Base-by-base conservation (phyloP, 2,797 vertebrate genomes). In the Craterocephalus amniculus region DNA sequence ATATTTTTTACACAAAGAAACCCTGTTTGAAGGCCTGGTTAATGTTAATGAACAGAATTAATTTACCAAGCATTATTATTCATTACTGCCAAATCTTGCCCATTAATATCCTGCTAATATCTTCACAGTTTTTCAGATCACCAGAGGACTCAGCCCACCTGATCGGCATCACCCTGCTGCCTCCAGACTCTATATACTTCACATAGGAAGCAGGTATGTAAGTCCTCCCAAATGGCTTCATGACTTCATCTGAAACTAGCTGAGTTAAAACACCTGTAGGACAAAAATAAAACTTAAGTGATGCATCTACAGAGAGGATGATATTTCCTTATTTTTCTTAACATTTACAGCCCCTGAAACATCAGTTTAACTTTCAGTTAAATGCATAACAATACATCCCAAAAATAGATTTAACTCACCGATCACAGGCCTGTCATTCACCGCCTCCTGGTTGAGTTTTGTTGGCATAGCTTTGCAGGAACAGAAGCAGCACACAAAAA, bases 141-240 rank as follows among this genome's bases (percentile, higher is more conserved):
- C 13, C 36, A 38, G 1, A 58, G 20, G 4, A 52, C 4, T 56
- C 4, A 18, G 43, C 87, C 67, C 70, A 96, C 95, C 89, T 90
- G 74, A 96, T 92, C 0, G 95, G 95, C 79, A 94, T 83, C 40
- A 95, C 94, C 76, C 95, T 90, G 72, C 92, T 91, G 24, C 95
- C 95, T 0, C 86, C 94, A 7, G 95, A 93, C 78, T 95, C 95
- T 0, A 93, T 62, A 68, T 94, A 95, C 58, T 95, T 94, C 38
- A 96, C 95, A 56, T 96, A 96, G 10, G 94, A 91, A 1, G 92
- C 79, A 13, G 95, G 91, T 67, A 96, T 95, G 74, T 92, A 95
- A 6, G 93, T 93, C 18, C 40, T 85, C 36, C 95, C 95, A 18
- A 86, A 95, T 0, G 81, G 91, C 29, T 88, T 83, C 90, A 95